Evolutionary conservation across 2,797 vertebrate genomes (phyloP), one percentile per base, ranked within the genome.

Genomic region (Phylloscopus collybita): DNA sequence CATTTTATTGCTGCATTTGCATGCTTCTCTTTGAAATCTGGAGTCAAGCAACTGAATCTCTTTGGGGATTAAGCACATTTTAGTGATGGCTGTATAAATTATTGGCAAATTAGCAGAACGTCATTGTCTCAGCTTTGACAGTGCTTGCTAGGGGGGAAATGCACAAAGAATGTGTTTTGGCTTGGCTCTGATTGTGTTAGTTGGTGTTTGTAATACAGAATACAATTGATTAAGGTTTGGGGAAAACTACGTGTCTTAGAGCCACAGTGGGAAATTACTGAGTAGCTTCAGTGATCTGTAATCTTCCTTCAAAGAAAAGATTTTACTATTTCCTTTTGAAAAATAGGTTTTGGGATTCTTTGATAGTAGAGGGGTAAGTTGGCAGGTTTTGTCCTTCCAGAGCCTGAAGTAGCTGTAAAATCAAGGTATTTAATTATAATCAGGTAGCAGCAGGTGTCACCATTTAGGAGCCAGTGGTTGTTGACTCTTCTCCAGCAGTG

Each of bases 41-140:
- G 85, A 96, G 92, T 92, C 67, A 94, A 93, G 80, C 69, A 93
- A 92, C 94, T 57, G 80, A 86, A 91, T 96, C 75, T 81, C 93
- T 97, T 93, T 61, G 88, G 95, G 91, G 90, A 96, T 97, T 97
- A 98, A 97, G 89, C 80, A 80, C 67, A 72, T 95, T 96, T 96
- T 64, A 78, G 34, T 92, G 59, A 45, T 87, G 76, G 94, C 92
- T 82, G 34, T 91, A 66, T 95, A 97, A 89, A 94, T 88, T 92
- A 86, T 91, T 60, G 60, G 49, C 87, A 95, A 92, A 95, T 93
- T 90, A 94, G 64, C 73, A 74, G 50, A 70, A 85, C 3, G 1
- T 79, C 84, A 47, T 83, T 93, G 65, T 78, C 50, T 92, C 66
- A 81, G 61, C 42, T 67, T 56, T 96, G 87, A 81, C 38, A 76